These are phyloP conservation scores for Aurelia aurita complex sp. Pacific DNA, from an alignment of 30 jellyfish, hydroid and myxozoan species.

Conservation along the genomic window DNA sequence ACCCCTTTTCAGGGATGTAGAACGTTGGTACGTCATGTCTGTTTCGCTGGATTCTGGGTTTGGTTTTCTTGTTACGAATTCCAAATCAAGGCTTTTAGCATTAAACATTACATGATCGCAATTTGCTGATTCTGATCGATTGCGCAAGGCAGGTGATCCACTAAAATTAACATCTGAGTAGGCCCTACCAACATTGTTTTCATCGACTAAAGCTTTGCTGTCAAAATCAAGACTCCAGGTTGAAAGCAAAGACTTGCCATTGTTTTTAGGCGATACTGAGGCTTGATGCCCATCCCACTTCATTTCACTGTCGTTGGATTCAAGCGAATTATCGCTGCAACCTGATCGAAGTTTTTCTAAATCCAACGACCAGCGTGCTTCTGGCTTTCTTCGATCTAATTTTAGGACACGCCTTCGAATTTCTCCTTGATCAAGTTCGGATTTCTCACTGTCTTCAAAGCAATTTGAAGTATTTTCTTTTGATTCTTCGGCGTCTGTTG, in stretches of 20 bases:
- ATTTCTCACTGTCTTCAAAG: slow-evolving; percentile 14
- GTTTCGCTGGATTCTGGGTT: background rate
- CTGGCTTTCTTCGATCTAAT: slow-evolving; percentile 48
- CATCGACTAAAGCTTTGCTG: slow-evolving; percentile 4
- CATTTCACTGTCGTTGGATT: slow-evolving; percentile 18
- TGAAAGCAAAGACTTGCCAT: slow-evolving; percentile 23
- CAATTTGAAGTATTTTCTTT: slow-evolving; percentile 26
- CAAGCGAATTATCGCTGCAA: slow-evolving; percentile 24
- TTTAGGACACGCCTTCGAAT: slow-evolving; percentile 40
- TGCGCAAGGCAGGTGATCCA: slow-evolving; percentile 49
- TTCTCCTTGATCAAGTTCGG: slow-evolving; percentile 11
- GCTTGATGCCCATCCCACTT: slow-evolving; percentile 61
- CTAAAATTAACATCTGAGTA: slow-evolving; percentile 43
- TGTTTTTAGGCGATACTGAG: background rate
- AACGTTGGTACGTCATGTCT: slow-evolving; percentile 1
- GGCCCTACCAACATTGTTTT: slow-evolving; percentile 45
- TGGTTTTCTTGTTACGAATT: slow-evolving; percentile 25
- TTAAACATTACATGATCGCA: slow-evolving; percentile 49
- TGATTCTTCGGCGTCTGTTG: background rate
- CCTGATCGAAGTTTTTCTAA: slow-evolving; percentile 60
- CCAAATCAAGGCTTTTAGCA: slow-evolving; percentile 66
- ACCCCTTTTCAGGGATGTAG: slow-evolving; percentile 37
- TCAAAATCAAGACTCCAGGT: slow-evolving; percentile 71
- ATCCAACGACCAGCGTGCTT: slow-evolving; percentile 71
- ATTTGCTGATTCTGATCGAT: background rate